phyloP scores from a whole-genome alignment of 2,113 vertebrate species.

The Nycticebus coucang region DNA sequence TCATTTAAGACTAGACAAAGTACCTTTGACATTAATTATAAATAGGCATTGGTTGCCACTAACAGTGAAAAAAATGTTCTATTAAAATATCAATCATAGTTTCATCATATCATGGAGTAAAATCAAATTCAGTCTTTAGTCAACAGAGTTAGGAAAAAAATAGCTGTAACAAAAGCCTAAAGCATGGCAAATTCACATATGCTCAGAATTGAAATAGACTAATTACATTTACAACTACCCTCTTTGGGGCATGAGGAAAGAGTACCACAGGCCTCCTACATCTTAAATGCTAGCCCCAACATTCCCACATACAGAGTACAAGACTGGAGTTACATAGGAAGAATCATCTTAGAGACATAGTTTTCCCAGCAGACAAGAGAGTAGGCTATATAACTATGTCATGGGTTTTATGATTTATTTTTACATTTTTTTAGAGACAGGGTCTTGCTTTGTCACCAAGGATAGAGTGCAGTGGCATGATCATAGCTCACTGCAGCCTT shows the following conservation, averaged over 20 bases:
- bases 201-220: background rate
- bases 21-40: background rate
- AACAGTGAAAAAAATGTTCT: slow-evolving; percentile 24
- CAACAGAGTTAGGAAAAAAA: background rate
- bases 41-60: background rate
- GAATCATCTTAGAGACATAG: background rate
- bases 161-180: background rate
- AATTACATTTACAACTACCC: background rate
- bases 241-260: background rate
- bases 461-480: too few relatives aligned
- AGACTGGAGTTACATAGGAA: background rate
- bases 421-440: background rate
- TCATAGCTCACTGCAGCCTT: too few relatives aligned
- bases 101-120: background rate
- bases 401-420: background rate
- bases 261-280: background rate
- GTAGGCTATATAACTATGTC: background rate
- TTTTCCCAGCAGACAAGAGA: background rate
- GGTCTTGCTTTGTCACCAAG: background rate
- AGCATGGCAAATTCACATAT: background rate
- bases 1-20: background rate
- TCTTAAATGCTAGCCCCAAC: background rate
- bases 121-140: slow-evolving; percentile 13
- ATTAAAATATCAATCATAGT: slow-evolving; percentile 24
- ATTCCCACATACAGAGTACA: background rate